phyloP scores from a whole-genome alignment of 2,797 vertebrate species.

The Linurgus olivaceus region DNA sequence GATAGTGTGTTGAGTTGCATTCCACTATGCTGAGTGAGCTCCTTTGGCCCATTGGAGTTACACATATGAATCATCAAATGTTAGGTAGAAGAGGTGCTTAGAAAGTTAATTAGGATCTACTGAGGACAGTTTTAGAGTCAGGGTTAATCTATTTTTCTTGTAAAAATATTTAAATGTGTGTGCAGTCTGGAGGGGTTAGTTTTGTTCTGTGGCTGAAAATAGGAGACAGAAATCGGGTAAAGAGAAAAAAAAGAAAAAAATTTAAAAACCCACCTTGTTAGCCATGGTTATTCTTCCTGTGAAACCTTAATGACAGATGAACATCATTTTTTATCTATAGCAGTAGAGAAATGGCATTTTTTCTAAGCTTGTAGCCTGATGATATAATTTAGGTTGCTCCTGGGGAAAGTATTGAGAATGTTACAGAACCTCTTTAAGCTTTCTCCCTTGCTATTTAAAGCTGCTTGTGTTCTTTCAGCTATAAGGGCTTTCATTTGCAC shows the following conservation, averaged over 20 bases:
- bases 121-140: background rate
- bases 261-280: background rate
- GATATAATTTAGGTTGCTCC: background rate
- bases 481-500: constrained; percentile 22
- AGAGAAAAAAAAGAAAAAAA: background rate
- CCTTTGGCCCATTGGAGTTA: background rate
- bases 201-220: background rate
- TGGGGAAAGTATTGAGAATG: background rate
- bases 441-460: background rate
- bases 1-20: background rate
- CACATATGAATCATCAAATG: background rate
- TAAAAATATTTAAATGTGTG: background rate
- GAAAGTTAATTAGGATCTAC: background rate
- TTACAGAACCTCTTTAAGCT: background rate
- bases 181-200: background rate
- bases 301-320: background rate
- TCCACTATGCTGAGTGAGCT: background rate
- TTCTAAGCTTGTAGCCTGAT: background rate
- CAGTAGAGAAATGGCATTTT: background rate
- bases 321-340: background rate
- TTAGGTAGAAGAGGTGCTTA: background rate
- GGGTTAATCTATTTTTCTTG: background rate
- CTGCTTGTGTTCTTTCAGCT: background rate
- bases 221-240: background rate
- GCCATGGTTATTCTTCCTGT: background rate